phyloP scores from a whole-genome alignment of 2,113 vertebrate species.

The Larimichthys polyactis region DNA sequence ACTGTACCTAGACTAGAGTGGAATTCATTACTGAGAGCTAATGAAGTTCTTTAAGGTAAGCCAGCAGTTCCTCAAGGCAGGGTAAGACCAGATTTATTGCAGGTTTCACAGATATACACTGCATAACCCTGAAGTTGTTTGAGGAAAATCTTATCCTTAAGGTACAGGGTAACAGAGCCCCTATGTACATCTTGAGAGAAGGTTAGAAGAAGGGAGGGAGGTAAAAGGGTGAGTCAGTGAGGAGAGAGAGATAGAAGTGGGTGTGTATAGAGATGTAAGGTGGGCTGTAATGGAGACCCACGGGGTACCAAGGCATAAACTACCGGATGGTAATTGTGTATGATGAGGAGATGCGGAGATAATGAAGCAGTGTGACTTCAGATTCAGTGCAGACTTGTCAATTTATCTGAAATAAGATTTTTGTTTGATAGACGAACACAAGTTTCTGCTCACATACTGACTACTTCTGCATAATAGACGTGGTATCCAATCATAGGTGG shows the following conservation, averaged over 20 bases:
- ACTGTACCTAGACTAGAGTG: not conserved
- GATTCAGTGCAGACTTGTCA: not conserved
- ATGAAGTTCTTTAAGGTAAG: constrained; percentile 13
- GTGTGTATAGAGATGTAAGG: constrained; percentile 8
- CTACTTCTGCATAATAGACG: not conserved
- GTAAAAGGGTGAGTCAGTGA: constrained; percentile 3
- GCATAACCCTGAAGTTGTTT: not conserved
- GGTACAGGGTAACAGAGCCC: not conserved
- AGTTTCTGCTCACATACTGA: not conserved
- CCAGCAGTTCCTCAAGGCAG: not conserved
- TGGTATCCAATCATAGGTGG: constrained; percentile 17
- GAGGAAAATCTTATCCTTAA: constrained; percentile 16
- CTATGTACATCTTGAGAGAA: not conserved
- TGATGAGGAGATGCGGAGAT: constrained; percentile 33
- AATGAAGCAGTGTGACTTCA: constrained; percentile 13
- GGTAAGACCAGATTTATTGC: not conserved
- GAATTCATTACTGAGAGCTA: not conserved
- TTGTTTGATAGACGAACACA: not conserved
- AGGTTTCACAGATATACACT: constrained; percentile 19
- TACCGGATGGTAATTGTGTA: constrained; percentile 65
- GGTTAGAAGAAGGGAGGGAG: not conserved
- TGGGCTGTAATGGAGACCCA: constrained; percentile 65
- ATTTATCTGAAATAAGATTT: not conserved
- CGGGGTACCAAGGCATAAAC: constrained; percentile 72
- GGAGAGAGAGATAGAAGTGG: constrained; percentile 2